These are phyloP conservation scores for Boulengeromyrus knoepffleri DNA, from an alignment of 2,113 vertebrate species.

Conservation along the genomic window DNA sequence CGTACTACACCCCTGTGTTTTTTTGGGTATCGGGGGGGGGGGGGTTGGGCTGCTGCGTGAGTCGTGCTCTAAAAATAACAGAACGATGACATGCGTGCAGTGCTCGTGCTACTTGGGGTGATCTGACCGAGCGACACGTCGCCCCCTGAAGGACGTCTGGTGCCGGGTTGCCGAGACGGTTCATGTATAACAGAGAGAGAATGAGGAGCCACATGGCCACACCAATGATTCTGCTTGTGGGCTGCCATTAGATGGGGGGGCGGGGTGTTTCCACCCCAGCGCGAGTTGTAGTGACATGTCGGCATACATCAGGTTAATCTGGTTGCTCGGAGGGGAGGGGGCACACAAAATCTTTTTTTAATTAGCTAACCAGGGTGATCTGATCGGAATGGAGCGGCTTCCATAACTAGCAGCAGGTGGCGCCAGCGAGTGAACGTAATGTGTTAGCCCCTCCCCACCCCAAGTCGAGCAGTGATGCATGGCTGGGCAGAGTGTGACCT, in stretches of 20 bases:
- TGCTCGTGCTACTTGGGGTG: neutral
- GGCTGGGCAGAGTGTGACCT: constrained; percentile 33
- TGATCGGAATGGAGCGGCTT: neutral
- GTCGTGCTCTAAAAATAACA: constrained; percentile 5
- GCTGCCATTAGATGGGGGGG: neutral
- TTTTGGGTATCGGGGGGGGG: neutral
- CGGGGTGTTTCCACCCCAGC: too few relatives aligned
- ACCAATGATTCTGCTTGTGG: neutral
- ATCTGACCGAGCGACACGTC: neutral
- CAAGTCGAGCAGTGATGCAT: constrained; percentile 29
- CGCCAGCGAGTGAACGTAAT: neutral
- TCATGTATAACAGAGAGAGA: constrained; percentile 6
- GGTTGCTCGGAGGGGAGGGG: neutral
- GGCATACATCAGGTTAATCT: neutral
- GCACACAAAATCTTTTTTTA: neutral
- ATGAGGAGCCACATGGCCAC: neutral
- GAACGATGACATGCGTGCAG: neutral
- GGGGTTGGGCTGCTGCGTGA: neutral
- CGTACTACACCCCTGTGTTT: neutral
- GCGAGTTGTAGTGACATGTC: neutral
- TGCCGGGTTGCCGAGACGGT: neutral
- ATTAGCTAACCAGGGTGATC: neutral
- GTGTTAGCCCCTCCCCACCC: constrained; percentile 12
- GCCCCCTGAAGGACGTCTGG: neutral
- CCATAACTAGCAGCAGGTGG: neutral